These are phyloP conservation scores for Sarcophaga rosellei DNA, from an alignment of 2,888 invertebrate species.

Conservation along the genomic window DNA sequence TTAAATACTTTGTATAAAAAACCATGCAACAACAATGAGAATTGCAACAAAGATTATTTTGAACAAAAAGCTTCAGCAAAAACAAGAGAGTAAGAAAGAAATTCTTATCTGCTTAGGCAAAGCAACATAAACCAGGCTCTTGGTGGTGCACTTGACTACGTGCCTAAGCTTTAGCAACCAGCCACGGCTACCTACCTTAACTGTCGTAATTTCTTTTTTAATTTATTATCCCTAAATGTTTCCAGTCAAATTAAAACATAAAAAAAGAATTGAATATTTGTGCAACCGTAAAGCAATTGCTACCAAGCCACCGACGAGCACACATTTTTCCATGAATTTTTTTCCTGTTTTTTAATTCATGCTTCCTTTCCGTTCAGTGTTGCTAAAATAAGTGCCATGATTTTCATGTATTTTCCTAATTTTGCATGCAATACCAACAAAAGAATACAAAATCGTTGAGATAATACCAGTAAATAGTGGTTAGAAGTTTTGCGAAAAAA, in stretches of 20 bases:
- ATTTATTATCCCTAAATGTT: slow-evolving; percentile 62
- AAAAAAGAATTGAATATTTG: slow-evolving; percentile 36
- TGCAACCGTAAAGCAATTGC: not conserved
- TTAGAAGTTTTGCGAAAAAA: not conserved
- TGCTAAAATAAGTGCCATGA: not conserved
- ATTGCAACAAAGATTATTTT: slow-evolving; percentile 13
- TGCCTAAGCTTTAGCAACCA: slow-evolving; percentile 1
- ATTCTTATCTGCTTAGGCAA: not conserved
- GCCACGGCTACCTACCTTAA: slow-evolving; percentile 33
- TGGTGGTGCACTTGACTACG: not conserved
- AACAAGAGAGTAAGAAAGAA: not conserved
- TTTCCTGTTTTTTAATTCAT: too few relatives aligned
- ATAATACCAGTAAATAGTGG: not conserved
- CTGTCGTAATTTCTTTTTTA: slow-evolving; percentile 59
- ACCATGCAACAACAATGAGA: slow-evolving; percentile 1
- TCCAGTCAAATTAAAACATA: slow-evolving; percentile 20
- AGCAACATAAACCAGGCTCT: not conserved
- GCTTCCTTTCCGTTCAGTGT: not conserved
- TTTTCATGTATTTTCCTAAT: not conserved
- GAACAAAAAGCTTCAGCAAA: not conserved
- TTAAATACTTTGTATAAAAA: slow-evolving; percentile 43
- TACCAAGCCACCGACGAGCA: too few relatives aligned
- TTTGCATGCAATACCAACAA: not conserved
- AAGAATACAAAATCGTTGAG: not conserved
- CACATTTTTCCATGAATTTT: too few relatives aligned